Conservation (phyloP, 2,113 vertebrate genomes). For the Athene cunicularia region DNA sequence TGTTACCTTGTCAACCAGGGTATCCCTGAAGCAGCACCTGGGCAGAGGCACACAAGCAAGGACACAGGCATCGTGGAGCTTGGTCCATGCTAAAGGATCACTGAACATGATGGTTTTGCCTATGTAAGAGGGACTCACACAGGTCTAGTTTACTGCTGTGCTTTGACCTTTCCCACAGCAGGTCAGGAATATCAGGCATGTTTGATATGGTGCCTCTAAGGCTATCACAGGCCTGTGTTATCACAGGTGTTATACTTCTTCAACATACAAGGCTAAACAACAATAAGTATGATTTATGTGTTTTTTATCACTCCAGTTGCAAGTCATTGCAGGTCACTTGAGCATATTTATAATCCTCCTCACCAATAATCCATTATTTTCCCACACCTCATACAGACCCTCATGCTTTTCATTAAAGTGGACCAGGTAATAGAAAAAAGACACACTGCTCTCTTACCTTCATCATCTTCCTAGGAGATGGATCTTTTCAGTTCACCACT, state of each 20-base stretch:
- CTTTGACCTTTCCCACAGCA: background rate
- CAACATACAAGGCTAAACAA: background rate
- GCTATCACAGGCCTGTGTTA: too few species aligned
- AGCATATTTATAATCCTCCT: background rate
- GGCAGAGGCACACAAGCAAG: too few species aligned
- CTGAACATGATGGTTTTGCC: accelerated
- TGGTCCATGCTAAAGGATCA: background rate
- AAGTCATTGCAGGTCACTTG: background rate
- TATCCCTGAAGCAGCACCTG: background rate
- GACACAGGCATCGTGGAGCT: background rate
- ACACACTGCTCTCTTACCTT: background rate
- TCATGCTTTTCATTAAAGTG: background rate
- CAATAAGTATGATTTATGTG: background rate
- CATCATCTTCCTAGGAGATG: background rate
- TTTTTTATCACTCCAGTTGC: background rate
- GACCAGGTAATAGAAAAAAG: background rate
- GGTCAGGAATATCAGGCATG: background rate
- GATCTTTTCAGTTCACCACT: background rate
- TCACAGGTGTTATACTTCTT: background rate
- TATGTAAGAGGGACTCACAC: background rate
- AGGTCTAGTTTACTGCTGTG: background rate
- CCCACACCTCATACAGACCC: background rate
- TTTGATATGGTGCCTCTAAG: background rate
- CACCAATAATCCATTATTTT: background rate
- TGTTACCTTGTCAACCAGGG: background rate